phyloP scores from a whole-genome alignment of 2,113 vertebrate genomes.

The Embiotoca jacksoni region DNA sequence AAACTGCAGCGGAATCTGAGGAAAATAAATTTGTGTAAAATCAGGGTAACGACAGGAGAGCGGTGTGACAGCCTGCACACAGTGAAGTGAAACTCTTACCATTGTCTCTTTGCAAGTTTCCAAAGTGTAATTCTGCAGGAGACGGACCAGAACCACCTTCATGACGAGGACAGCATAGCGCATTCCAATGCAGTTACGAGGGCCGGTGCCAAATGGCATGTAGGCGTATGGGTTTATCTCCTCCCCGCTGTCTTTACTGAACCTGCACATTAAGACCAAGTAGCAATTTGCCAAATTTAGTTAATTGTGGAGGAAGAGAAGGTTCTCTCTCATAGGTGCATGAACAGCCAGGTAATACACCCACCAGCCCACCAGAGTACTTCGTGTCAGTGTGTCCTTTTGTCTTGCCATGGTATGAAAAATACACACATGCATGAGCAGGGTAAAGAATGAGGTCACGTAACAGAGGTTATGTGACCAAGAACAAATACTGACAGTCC shows the following conservation, averaged over 20 bases:
- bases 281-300: too few relatives aligned
- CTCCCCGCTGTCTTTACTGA: slow-evolving; percentile 58
- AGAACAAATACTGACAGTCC: too few relatives aligned
- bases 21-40: not conserved
- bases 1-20: slow-evolving; percentile 67
- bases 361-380: too few relatives aligned
- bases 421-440: too few relatives aligned
- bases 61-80: not conserved
- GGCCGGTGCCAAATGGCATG: slow-evolving; percentile 75
- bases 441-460: not conserved
- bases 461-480: too few relatives aligned
- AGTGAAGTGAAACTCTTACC: slow-evolving; percentile 11
- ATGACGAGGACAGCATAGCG: slow-evolving; percentile 69
- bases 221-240: slow-evolving; percentile 67
- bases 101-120: slow-evolving; percentile 70
- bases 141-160: slow-evolving; percentile 65
- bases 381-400: too few relatives aligned
- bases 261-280: slow-evolving; percentile 55
- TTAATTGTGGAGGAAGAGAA: too few relatives aligned
- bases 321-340: too few relatives aligned
- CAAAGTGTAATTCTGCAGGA: slow-evolving; percentile 71
- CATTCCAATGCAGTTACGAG: slow-evolving; percentile 79
- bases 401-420: too few relatives aligned
- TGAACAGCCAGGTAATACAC: too few relatives aligned
- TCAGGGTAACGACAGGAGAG: not conserved